Evolutionary conservation across 2,797 vertebrate species (phyloP).

Genomic region (Oryzias sinensis): DNA sequence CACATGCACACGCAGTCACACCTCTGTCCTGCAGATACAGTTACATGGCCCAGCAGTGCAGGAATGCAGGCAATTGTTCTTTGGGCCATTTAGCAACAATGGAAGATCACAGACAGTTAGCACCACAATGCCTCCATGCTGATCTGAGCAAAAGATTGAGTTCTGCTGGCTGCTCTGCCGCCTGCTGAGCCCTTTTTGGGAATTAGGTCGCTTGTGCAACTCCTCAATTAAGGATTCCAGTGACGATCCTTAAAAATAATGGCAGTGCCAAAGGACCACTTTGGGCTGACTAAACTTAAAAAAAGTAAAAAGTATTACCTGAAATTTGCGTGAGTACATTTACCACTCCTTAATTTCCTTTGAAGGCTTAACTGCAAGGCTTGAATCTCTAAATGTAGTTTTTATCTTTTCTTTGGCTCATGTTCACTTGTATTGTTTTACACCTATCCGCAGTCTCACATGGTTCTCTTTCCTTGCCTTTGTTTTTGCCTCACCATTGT

Average conservation of each 20-base stretch:
- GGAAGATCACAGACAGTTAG: conserved; percentile 58
- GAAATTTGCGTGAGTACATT: no score
- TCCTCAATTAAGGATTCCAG: conserved; percentile 59
- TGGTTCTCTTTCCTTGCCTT: no score
- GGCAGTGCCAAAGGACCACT: conserved; percentile 12
- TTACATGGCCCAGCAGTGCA: conserved; percentile 38
- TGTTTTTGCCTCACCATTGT: no score
- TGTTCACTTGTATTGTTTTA: no score
- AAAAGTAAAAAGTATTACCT: no score
- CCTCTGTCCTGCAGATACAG: conserved; percentile 32
- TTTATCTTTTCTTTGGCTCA: no score
- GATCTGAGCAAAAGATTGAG: conserved; percentile 45
- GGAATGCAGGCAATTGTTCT: conserved; percentile 68
- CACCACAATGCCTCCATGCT: conserved; percentile 63
- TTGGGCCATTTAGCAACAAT: conserved; percentile 56
- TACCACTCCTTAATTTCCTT: no score
- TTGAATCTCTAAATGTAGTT: no score
- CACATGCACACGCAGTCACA: conserved; percentile 7
- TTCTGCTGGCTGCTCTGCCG: conserved; percentile 19
- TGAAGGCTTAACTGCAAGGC: no score
- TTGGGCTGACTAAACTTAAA: no score
- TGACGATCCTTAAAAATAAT: conserved; percentile 42
- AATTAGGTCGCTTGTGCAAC: conserved; percentile 62
- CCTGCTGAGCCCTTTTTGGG: conserved; percentile 58
- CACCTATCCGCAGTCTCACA: no score